Conservation (phyloP, 2,797 vertebrate genomes). For the Clarias laeviceps region DNA sequence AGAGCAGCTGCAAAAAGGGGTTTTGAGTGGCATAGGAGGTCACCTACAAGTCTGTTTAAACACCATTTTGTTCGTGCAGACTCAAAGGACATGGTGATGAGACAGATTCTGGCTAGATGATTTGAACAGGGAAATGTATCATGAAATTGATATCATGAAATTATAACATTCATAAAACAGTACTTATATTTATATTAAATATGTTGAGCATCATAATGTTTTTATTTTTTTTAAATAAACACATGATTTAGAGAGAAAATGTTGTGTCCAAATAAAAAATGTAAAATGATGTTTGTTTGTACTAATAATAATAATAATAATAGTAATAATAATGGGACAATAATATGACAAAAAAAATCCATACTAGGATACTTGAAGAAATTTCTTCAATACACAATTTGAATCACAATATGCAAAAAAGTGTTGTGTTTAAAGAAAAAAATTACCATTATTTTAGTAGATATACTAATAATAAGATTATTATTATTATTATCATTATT, state of each 20-base stretch:
- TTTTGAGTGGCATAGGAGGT: constrained; percentile 47
- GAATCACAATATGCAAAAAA: too few relatives aligned
- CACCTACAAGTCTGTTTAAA: constrained; percentile 59
- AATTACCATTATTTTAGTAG: too few relatives aligned
- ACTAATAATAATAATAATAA: too few relatives aligned
- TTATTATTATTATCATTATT: background rate
- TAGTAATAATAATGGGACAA: too few relatives aligned
- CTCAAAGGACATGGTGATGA: constrained; percentile 6
- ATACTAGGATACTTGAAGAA: background rate
- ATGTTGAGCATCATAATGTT: background rate
- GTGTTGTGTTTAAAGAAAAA: too few relatives aligned
- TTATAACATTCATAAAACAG: background rate
- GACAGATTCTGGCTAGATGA: background rate
- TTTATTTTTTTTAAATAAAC: background rate
- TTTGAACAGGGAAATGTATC: background rate
- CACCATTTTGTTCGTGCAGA: constrained; percentile 43
- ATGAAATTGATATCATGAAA: background rate
- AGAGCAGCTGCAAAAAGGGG: constrained; percentile 31
- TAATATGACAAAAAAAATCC: background rate
- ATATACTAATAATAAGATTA: too few relatives aligned
- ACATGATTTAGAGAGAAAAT: background rate
- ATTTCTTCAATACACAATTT: background rate
- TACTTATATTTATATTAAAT: background rate
- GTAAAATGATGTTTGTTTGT: background rate
- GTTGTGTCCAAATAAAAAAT: background rate